A percentile compares a stretch with the other conserved stretches of the same genome.
Evolutionary conservation across 2,888 invertebrate species (phyloP).

Genomic region (Diaphora mendica): DNA sequence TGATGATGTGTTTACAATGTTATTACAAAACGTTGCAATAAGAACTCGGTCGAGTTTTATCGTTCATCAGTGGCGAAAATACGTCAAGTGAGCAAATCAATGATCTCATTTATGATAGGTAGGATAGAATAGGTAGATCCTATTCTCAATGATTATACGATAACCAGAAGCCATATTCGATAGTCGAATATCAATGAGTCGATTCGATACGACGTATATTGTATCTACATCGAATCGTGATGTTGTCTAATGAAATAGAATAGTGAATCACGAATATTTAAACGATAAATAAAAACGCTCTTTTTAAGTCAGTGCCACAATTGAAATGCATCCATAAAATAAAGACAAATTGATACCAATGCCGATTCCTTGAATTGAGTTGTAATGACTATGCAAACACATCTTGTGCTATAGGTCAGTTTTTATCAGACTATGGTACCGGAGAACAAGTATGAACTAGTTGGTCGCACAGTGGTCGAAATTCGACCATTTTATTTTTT

Average conservation of each 20-base stretch:
- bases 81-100: too few species aligned
- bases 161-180: too few species aligned
- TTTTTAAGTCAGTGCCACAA: neutral
- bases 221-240: neutral
- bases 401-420: neutral
- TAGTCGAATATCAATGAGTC: too few species aligned
- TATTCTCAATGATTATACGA: too few species aligned
- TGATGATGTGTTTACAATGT: too few species aligned
- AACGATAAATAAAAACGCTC: neutral
- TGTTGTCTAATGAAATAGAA: neutral
- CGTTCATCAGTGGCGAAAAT: too few species aligned
- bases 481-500: too few species aligned
- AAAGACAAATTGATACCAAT: neutral
- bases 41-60: too few species aligned
- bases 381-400: neutral
- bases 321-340: slow-evolving; percentile 3
- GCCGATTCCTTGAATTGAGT: neutral
- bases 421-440: neutral
- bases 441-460: neutral
- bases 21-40: too few species aligned
- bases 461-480: too few species aligned
- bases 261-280: neutral
- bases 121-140: too few species aligned
- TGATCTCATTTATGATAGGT: too few species aligned
- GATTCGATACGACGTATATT: neutral